phyloP scores from a whole-genome alignment of 2,888 invertebrate species.

The Villa cingulata region DNA sequence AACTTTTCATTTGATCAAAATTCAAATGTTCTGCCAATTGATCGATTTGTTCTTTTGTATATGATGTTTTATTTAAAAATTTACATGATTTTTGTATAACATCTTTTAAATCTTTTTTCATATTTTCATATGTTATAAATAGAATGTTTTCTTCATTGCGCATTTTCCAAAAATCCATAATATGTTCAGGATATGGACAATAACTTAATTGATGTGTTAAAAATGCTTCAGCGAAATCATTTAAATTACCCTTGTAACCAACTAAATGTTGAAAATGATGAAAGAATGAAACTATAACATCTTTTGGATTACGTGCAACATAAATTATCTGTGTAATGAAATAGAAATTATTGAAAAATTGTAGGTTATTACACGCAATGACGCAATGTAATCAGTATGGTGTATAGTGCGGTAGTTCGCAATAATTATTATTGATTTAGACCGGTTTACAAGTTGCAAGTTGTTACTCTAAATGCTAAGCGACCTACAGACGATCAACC shows the following conservation, averaged over 20 bases:
- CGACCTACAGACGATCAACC: too few species aligned
- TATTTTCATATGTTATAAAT: conserved; percentile 30
- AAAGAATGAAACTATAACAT: conserved; percentile 64
- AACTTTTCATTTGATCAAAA: conserved; percentile 26
- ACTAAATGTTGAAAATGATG: conserved; percentile 34
- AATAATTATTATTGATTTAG: too few species aligned
- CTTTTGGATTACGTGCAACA: conserved; percentile 69
- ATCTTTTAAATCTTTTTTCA: conserved; percentile 24
- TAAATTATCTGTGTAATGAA: conserved; percentile 67
- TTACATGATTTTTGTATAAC: conserved; percentile 23
- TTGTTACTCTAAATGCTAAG: too few species aligned
- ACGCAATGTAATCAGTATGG: too few species aligned
- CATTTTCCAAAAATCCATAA: conserved; percentile 30
- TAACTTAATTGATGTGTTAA: conserved; percentile 25
- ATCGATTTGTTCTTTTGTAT: conserved; percentile 18
- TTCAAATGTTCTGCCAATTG: conserved; percentile 22
- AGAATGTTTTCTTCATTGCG: conserved; percentile 25
- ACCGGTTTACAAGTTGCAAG: too few species aligned
- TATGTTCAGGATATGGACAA: conserved; percentile 29
- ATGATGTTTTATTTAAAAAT: conserved; percentile 19
- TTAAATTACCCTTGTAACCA: conserved; percentile 13
- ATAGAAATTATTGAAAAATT: too few species aligned
- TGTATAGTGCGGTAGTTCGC: too few species aligned
- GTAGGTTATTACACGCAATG: too few species aligned
- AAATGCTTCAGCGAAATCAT: conserved; percentile 14